Percentiles rank a stretch among this genome's conserved stretches.
Conservation (phyloP, 2,888 invertebrate genomes). For the Drosophila mercatorum region DNA sequence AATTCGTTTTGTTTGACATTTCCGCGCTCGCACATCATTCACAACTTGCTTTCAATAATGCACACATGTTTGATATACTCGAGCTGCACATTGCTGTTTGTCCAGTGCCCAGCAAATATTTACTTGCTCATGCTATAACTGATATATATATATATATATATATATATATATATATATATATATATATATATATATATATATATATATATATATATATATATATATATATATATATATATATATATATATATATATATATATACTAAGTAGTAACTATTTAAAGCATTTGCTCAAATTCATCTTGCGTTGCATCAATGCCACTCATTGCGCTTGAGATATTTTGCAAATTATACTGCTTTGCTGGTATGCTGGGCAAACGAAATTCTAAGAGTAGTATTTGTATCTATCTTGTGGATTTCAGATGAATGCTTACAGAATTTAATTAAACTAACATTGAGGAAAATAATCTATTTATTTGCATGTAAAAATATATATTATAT, state of each 20-base stretch:
- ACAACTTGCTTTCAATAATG: constrained; percentile 60
- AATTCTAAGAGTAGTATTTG: background rate
- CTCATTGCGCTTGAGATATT: background rate
- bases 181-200: constrained; percentile 4
- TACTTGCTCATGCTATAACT: constrained; percentile 28
- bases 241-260: constrained; percentile 1
- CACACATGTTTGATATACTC: constrained; percentile 55
- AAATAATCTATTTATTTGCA: background rate
- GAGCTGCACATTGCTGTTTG: constrained; percentile 35
- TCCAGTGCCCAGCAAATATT: constrained; percentile 59
- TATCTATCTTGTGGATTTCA: background rate
- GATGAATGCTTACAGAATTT: background rate
- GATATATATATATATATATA: constrained; percentile 2
- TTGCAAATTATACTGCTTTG: constrained; percentile 17
- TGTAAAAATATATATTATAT: no score
- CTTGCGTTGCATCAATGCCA: constrained; percentile 37
- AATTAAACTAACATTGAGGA: background rate
- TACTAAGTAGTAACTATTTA: constrained; percentile 56
- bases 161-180: constrained; percentile 1
- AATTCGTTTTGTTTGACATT: constrained; percentile 65
- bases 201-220: constrained; percentile 1
- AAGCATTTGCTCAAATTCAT: constrained; percentile 52
- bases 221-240: constrained; percentile 4
- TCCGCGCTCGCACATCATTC: constrained; percentile 40
- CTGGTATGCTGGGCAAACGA: background rate